Base-by-base conservation (phyloP, 2,113 vertebrate genomes). In the Cebus imitator region DNA sequence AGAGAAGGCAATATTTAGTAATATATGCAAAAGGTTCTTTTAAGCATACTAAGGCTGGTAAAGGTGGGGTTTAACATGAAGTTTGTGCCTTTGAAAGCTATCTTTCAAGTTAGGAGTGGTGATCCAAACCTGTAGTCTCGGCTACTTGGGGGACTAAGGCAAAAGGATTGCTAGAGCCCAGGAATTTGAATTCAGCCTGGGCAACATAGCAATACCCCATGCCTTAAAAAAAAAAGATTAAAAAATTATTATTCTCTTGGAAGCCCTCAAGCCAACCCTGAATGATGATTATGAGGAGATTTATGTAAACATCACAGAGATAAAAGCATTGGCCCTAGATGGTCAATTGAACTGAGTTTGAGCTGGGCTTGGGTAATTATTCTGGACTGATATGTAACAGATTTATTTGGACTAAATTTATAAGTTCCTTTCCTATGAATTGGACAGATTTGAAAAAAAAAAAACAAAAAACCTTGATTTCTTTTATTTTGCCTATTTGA, bases 401-500 rank as follows among this genome's bases (percentile, higher is more conserved):
- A 97, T 97, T 97, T 97, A 88, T 93, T 94, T 97, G 91, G 40
- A 92, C 72, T 94, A 64, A 70, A 90, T 97, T 97, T 94, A 40
- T 96, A 95, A 94, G 86, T 93, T 97, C 75, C 84, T 97, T 96
- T 95, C 66, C 43, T 94, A 85, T 96, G 80, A 97, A 97, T 95
- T 85, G 43, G 30, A 90, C 81, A 82, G 92, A 95, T 61, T 82
- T 80, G 57, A 82, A 78, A 70, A 61, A 83, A 95, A 84, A 93
- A 45, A 14, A 78, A 70, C 55, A 79, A 95, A 84, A 93, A 45
- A 14, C 90, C 52, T 90, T 78, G 45, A 91, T 92, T 94, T 84
- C 81, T 97, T 98, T 96, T 86, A 96, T 84, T 97, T 97, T 95
- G 90, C 57, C 68, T 94, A 87, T 83, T 93, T 90, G 90, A 75